Base-by-base conservation (phyloP, 2,888 invertebrate genomes). In the Chirona hameri region DNA sequence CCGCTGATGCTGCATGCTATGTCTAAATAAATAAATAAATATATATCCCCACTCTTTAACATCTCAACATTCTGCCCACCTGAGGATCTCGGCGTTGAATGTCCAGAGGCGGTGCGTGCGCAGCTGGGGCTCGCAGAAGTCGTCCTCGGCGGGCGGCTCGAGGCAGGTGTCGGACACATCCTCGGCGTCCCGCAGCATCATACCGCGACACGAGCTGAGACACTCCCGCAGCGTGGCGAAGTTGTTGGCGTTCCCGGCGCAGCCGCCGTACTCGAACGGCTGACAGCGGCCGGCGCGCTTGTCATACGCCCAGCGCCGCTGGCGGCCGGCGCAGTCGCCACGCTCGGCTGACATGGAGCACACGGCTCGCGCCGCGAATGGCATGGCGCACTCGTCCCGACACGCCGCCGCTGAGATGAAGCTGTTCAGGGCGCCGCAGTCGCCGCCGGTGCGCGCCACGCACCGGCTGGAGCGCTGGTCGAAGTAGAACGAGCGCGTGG, bases 131-230 rank as follows among this genome's bases (percentile, higher is more conserved):
- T 76, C 39, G 76, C 76, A 76, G n/a, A 27, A 14, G 24, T 76
- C 76, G 76, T 27, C 76, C 76, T 39, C 39, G 24, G 31, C 76
- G 18, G 46, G 76, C 39, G 76, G 76, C 46, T 76, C 76, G 39
- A 76, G 21, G 46, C 76, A 76, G 15, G 24, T 39, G 39, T 39
- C 46, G 21, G 76, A 24, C 46, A 76, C 31, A 7, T 24, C 31
- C 39, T 9, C 79, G 86, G 86, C 52, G 84, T 85, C 82, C 82
- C 81, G 81, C 85, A 85, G 83, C 86, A 86, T 31, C 85, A 86
- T 84, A 85, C 84, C 84, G 85, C 84, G n/a, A 86, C 87, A 55
- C 85, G 85, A 85, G 89, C 89, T 82, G 87, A 85, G 84, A 88
- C 89, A 9, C 86, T 18, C 76, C 39, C 39, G 15, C 76, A 76